Conservation (phyloP, 2,113 vertebrate genomes). For the Seriola aureovittata region DNA sequence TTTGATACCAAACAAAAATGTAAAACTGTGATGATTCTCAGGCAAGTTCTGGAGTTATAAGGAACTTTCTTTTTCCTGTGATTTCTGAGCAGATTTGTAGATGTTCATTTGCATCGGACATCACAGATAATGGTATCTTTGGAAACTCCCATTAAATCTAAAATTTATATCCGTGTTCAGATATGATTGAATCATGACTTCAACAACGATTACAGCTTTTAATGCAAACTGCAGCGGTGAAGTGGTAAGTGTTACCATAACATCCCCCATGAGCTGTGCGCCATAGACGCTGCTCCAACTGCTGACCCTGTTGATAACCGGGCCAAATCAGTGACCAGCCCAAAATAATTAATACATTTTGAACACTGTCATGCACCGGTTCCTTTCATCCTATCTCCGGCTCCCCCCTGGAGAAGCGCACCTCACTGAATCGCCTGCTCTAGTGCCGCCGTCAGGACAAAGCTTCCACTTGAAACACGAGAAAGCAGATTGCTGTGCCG, state of each 20-base stretch:
- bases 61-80: not conserved
- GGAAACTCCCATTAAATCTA: not conserved
- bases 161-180: not conserved
- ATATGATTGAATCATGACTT: not conserved
- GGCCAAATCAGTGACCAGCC: not conserved
- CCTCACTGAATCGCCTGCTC: not conserved
- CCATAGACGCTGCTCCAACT: not conserved
- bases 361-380: not conserved
- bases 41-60: not conserved
- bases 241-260: not conserved
- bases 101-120: not conserved
- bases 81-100: not conserved
- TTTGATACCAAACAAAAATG: not conserved
- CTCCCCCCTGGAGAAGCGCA: fast-evolving
- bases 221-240: not conserved
- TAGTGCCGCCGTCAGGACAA: not conserved
- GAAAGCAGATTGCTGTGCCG: not conserved
- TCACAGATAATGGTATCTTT: not conserved
- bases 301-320: not conserved
- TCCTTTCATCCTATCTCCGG: not conserved
- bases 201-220: not conserved
- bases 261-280: not conserved
- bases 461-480: not conserved
- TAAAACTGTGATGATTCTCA: not conserved
- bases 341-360: no score